These are phyloP conservation scores for Silurus meridionalis DNA, from an alignment of 2,113 vertebrate species.

Conservation along the genomic window DNA sequence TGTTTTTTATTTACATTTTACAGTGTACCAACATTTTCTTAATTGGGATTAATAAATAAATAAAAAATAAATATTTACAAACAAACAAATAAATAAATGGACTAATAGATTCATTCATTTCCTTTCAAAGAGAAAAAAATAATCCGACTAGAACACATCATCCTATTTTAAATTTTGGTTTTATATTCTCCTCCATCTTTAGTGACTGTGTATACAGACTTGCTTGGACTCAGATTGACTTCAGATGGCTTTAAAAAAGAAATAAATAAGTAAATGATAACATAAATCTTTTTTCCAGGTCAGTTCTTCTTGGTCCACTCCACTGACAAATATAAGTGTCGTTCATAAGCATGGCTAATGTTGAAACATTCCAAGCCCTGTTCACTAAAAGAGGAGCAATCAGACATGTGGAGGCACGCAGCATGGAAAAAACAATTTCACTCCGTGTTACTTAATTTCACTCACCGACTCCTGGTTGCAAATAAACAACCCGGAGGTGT, in stretches of 20 bases:
- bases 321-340: slow-evolving; percentile 6
- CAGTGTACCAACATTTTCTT: too few relatives aligned
- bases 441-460: slow-evolving; percentile 48
- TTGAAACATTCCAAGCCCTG: not conserved
- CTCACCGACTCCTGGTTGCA: slow-evolving; percentile 38
- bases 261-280: not conserved
- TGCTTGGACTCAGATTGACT: not conserved
- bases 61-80: too few relatives aligned
- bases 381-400: slow-evolving; percentile 47
- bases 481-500: slow-evolving; percentile 36
- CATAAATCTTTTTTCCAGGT: not conserved
- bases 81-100: too few relatives aligned
- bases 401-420: slow-evolving; percentile 39
- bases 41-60: too few relatives aligned
- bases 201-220: not conserved
- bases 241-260: not conserved
- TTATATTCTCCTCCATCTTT: not conserved
- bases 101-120: too few relatives aligned
- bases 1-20: too few relatives aligned
- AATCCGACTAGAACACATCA: not conserved
- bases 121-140: too few relatives aligned
- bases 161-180: not conserved
- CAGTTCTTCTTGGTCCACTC: not conserved
- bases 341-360: slow-evolving; percentile 6
- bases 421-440: slow-evolving; percentile 38